phyloP scores from a whole-genome alignment of 2,797 vertebrate species.

The Periophthalmus magnuspinnatus region DNA sequence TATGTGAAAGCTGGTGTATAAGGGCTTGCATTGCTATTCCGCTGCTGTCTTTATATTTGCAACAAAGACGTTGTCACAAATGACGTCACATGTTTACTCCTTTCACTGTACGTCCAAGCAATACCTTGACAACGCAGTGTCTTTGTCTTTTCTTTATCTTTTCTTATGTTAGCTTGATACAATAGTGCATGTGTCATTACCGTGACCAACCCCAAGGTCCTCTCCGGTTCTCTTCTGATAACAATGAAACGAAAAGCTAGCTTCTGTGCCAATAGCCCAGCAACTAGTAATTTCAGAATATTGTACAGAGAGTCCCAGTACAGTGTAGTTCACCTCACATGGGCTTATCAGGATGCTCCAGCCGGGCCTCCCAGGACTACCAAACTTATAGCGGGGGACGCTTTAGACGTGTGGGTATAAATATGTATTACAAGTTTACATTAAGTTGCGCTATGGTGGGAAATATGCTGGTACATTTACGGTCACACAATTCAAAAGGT shows the following conservation, averaged over 20 bases:
- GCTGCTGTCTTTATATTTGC: not conserved
- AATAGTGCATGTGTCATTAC: slow-evolving; percentile 51
- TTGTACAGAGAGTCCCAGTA: slow-evolving; percentile 28
- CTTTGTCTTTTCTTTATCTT: not conserved
- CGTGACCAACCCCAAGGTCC: slow-evolving; percentile 47
- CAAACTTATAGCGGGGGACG: slow-evolving; percentile 36
- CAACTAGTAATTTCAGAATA: slow-evolving; percentile 34
- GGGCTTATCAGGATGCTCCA: slow-evolving; percentile 67
- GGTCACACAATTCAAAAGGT: not conserved
- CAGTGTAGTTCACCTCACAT: slow-evolving; percentile 32
- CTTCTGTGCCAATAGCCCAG: slow-evolving; percentile 43
- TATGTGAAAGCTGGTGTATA: not conserved
- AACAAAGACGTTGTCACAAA: not conserved
- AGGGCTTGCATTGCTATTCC: not conserved
- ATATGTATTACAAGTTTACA: slow-evolving; percentile 35
- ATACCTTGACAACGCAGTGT: not conserved
- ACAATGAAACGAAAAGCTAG: slow-evolving; percentile 44
- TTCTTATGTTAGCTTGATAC: slow-evolving; percentile 34
- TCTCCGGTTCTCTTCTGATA: slow-evolving; percentile 57
- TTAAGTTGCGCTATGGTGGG: slow-evolving; percentile 40
- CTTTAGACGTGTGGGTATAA: slow-evolving; percentile 33
- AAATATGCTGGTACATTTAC: slow-evolving; percentile 65
- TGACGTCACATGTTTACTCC: not conserved
- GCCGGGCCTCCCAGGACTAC: slow-evolving; percentile 55
- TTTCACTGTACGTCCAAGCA: too few species aligned